Conservation (phyloP, 2,797 vertebrate genomes). For the Scolopax bukidnonensis region DNA sequence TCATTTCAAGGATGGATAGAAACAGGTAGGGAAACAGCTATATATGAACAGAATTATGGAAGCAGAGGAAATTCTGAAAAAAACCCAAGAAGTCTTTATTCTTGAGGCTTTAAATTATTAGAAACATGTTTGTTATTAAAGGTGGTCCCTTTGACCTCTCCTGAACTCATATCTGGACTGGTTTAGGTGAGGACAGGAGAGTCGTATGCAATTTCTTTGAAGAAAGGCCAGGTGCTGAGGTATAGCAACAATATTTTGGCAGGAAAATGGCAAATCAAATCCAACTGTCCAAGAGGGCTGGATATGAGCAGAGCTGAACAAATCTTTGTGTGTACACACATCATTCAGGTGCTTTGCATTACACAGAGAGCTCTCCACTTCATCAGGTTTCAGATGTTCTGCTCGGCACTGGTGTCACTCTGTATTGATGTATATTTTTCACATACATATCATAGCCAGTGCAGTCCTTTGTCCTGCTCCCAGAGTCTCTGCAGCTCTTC, state of each 20-base stretch:
- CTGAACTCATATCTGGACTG: conserved; percentile 37
- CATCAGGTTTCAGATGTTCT: conserved; percentile 58
- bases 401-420: conserved; percentile 25
- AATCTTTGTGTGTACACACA: conserved; percentile 54
- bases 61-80: background rate
- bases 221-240: conserved; percentile 59
- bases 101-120: conserved; percentile 27
- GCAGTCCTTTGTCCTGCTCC: background rate
- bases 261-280: conserved; percentile 67
- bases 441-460: conserved; percentile 12
- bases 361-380: conserved; percentile 55
- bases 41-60: background rate
- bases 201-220: conserved; percentile 38
- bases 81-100: background rate
- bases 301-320: conserved; percentile 58
- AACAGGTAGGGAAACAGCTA: background rate
- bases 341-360: conserved; percentile 67
- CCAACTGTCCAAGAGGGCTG: conserved; percentile 65
- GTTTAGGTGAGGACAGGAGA: conserved; percentile 51
- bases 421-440: conserved; percentile 49
- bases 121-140: conserved; percentile 9
- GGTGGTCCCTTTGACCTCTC: conserved; percentile 20
- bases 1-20: background rate
- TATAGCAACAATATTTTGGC: conserved; percentile 62
- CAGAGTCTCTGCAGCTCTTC: background rate